Percentiles rank a stretch among this genome's conserved stretches.
Evolutionary conservation across 2,797 vertebrate genomes (phyloP).

Genomic region (Thaleichthys pacificus): DNA sequence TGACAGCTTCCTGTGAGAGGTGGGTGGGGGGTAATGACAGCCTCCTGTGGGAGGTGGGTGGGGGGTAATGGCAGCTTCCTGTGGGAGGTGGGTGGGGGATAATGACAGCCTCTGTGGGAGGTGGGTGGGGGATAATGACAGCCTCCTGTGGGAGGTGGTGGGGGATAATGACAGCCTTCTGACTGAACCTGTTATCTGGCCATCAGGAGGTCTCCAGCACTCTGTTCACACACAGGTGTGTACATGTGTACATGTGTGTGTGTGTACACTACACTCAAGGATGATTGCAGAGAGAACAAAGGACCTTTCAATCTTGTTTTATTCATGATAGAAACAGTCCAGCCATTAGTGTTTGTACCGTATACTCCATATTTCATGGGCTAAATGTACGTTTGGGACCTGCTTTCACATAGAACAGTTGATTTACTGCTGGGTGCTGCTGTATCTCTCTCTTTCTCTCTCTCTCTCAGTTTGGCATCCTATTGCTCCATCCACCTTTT

Average conservation of each 20-base stretch:
- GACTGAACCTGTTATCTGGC: constrained; percentile 22
- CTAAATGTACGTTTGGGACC: constrained; percentile 12
- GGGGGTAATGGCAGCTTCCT: not conserved
- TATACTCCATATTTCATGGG: constrained; percentile 11
- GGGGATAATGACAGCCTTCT: not conserved
- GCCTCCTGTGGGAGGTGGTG: not conserved
- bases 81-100: too few species aligned
- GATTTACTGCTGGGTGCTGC: too few species aligned
- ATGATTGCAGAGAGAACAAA: too few species aligned
- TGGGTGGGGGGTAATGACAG: not conserved
- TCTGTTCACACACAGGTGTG: constrained; percentile 25
- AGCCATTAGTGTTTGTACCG: constrained; percentile 2
- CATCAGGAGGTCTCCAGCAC: not conserved
- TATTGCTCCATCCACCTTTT: not conserved
- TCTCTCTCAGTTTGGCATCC: not conserved
- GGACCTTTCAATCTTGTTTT: not conserved
- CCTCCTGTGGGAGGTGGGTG: not conserved
- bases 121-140: not conserved
- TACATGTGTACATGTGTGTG: too few species aligned
- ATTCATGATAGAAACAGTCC: not conserved
- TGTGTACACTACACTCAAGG: too few species aligned
- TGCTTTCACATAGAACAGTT: constrained; percentile 11
- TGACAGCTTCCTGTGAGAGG: too few species aligned
- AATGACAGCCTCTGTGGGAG: not conserved
- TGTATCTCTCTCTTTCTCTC: too few species aligned